phyloP scores from a whole-genome alignment of 1,140 invertebrate species.

The Cherax destructor region DNA sequence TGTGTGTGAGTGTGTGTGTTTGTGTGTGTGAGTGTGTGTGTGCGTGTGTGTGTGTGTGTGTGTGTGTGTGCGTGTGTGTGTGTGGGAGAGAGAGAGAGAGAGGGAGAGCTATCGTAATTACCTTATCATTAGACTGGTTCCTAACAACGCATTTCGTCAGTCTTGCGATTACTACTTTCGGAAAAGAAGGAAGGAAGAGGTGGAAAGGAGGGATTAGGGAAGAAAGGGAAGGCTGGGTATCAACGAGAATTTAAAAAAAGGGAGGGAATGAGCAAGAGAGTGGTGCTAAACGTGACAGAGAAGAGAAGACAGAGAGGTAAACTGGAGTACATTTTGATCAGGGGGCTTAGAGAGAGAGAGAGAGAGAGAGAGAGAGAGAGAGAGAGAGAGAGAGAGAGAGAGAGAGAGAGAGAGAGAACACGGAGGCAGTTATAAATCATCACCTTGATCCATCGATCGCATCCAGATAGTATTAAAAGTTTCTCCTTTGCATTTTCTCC shows the following conservation, averaged over 20 bases:
- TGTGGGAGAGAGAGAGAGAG: constrained; percentile 1
- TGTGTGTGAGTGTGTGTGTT: too few relatives aligned
- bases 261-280: too few relatives aligned
- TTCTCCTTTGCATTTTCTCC: not conserved
- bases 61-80: not conserved
- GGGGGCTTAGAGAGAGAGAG: too few relatives aligned
- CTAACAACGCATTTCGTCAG: not conserved
- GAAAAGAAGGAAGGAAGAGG: not conserved
- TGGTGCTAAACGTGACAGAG: too few relatives aligned
- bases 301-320: too few relatives aligned
- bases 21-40: too few relatives aligned
- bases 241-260: too few relatives aligned
- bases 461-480: constrained; percentile 18
- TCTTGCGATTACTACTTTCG: constrained; percentile 1
- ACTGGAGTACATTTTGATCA: too few relatives aligned
- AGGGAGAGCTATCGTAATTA: not conserved
- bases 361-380: too few relatives aligned
- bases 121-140: not conserved
- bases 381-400: too few relatives aligned
- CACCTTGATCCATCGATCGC: constrained; percentile 5
- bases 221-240: too few relatives aligned
- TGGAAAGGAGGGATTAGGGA: not conserved
- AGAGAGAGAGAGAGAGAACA: not conserved
- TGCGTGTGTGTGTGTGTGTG: too few relatives aligned
- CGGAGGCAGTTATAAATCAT: not conserved